Evolutionary conservation across 2,113 vertebrate genomes (phyloP).

Genomic region (Nansenia antarctica): DNA sequence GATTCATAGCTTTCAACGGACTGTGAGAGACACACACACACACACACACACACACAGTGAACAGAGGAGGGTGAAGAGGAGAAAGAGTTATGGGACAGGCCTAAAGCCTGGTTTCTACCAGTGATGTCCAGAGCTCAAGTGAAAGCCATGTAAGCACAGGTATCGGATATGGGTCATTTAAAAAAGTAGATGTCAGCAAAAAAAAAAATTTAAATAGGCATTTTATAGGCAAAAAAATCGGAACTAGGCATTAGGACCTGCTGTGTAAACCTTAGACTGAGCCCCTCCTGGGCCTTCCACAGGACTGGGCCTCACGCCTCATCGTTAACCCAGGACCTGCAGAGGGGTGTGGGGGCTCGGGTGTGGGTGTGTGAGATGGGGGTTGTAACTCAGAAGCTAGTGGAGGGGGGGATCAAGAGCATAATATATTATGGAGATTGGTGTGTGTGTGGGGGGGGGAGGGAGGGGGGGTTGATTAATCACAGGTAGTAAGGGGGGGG

Average conservation of each 20-base stretch:
- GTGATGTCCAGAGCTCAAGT: background rate
- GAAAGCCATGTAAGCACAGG: too few species aligned
- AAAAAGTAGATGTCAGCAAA: too few species aligned
- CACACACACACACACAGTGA: background rate
- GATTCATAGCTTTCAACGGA: too few species aligned
- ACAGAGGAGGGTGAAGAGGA: background rate
- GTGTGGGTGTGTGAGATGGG: background rate
- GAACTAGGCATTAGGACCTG: too few species aligned
- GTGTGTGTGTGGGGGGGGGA: too few species aligned
- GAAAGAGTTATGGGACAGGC: background rate
- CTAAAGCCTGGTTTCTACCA: background rate
- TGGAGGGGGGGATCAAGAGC: background rate
- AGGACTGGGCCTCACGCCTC: slow-evolving; percentile 15
- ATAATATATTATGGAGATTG: too few species aligned
- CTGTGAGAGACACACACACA: background rate
- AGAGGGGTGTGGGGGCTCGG: slow-evolving; percentile 15
- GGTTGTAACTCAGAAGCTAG: background rate
- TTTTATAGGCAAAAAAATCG: too few species aligned
- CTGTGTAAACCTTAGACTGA: too few species aligned
- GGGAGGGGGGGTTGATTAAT: background rate
- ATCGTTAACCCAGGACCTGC: background rate
- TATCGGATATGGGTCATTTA: too few species aligned
- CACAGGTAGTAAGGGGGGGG: background rate
- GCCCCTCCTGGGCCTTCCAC: slow-evolving; percentile 11
- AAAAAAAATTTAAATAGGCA: too few species aligned